Conservation (phyloP, 1,140 invertebrate species). For the Lasioglossum albipes region DNA sequence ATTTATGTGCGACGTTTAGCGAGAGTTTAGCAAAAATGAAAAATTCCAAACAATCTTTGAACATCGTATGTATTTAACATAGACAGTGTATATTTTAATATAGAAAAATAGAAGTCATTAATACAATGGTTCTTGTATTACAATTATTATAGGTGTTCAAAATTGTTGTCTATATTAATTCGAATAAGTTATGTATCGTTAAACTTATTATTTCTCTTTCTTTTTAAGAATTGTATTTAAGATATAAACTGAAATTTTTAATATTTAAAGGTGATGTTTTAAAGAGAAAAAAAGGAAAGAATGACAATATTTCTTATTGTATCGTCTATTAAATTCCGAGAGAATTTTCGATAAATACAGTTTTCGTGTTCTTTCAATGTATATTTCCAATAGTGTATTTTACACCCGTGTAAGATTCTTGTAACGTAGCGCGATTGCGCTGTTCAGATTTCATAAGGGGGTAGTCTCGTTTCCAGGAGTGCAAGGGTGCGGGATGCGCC, state of each 20-base stretch:
- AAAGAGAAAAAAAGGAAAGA: not conserved
- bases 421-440: too few relatives aligned
- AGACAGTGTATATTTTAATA: slow-evolving; percentile 46
- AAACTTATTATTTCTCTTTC: slow-evolving; percentile 48
- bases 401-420: not conserved
- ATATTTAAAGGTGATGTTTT: slow-evolving; percentile 63
- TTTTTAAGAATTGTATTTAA: slow-evolving; percentile 69
- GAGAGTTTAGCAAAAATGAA: slow-evolving; percentile 6
- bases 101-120: slow-evolving; percentile 37
- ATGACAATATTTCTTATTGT: slow-evolving; percentile 23
- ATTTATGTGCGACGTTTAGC: slow-evolving; percentile 21
- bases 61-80: slow-evolving; percentile 21
- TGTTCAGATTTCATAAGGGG: too few relatives aligned
- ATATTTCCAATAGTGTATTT: slow-evolving; percentile 7
- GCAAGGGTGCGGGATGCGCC: too few relatives aligned
- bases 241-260: slow-evolving; percentile 69
- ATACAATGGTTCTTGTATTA: slow-evolving; percentile 40
- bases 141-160: slow-evolving; percentile 34
- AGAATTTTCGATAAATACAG: not conserved
- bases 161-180: slow-evolving; percentile 23
- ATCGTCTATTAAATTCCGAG: slow-evolving; percentile 3
- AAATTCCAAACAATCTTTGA: slow-evolving; percentile 32
- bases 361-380: slow-evolving; percentile 8
- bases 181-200: slow-evolving; percentile 37
- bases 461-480: too few relatives aligned